These are phyloP conservation scores for Linnaemya tessellans DNA, from an alignment of 2,888 invertebrate species.

Conservation along the genomic window DNA sequence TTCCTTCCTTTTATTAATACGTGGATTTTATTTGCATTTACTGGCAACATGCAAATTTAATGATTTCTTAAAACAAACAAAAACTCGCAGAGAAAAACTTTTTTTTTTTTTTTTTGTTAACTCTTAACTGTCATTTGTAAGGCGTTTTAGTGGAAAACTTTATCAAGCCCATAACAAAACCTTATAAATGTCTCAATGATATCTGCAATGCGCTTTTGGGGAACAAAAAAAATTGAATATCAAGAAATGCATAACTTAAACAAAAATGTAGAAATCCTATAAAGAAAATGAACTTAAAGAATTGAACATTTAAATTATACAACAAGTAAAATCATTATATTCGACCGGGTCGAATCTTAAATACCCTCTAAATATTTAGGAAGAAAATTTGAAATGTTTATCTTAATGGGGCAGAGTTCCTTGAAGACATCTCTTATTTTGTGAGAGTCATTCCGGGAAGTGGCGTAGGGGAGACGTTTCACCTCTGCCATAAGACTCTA, in stretches of 20 bases:
- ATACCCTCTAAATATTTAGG: no score
- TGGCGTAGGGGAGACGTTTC: no score
- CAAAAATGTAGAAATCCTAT: conserved; percentile 9
- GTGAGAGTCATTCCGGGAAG: no score
- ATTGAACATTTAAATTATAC: conserved; percentile 43
- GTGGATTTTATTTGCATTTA: conserved; percentile 52
- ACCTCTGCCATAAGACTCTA: no score
- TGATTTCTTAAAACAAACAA: conserved; percentile 40
- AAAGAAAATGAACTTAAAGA: conserved; percentile 12
- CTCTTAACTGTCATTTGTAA: conserved; percentile 51
- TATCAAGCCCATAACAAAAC: conserved; percentile 39
- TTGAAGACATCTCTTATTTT: no score
- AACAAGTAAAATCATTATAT: no score
- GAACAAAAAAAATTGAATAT: not conserved
- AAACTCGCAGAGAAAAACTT: conserved; percentile 26
- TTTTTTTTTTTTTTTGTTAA: not conserved
- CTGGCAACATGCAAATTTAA: conserved; percentile 68
- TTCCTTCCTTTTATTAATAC: conserved; percentile 1
- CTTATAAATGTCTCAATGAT: conserved; percentile 71
- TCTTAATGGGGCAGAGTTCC: no score
- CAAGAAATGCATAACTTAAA: conserved; percentile 35
- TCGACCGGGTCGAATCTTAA: no score
- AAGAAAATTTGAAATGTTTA: no score
- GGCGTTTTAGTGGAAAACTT: conserved; percentile 52
- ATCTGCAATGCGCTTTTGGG: conserved; percentile 73